Percentiles rank a stretch among this genome's conserved stretches.
These are phyloP conservation scores for Paragorgia papillata DNA, from an alignment of 92 coral and sea anemone species.

Conservation along the genomic window DNA sequence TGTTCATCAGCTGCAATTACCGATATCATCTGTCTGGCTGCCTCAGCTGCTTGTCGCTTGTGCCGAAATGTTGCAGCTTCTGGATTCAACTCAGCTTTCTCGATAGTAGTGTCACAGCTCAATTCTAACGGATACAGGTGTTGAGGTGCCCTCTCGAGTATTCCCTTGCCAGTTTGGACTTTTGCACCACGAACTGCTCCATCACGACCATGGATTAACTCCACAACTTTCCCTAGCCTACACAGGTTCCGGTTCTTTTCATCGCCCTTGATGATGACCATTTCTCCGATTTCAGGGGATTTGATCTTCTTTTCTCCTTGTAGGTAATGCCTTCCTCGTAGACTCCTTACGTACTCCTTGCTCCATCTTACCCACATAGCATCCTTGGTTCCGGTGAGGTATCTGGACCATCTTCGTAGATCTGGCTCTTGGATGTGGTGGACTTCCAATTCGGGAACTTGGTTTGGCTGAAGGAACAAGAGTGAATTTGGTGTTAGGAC, in stretches of 20 bases:
- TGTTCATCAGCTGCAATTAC: neutral
- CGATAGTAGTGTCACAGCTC: neutral
- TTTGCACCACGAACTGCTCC: constrained; percentile 17
- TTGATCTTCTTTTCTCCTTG: neutral
- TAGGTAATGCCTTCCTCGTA: neutral
- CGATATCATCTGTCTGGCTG: neutral
- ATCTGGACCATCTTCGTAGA: neutral
- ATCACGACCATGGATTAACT: constrained; percentile 22
- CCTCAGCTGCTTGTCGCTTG: constrained; percentile 9
- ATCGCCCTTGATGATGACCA: constrained; percentile 11
- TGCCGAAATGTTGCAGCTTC: constrained; percentile 3
- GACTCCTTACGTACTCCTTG: constrained; percentile 22
- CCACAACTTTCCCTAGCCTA: constrained; percentile 18
- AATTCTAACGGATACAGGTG: constrained; percentile 20
- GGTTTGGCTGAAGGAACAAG: constrained; percentile 13
- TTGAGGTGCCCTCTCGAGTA: constrained; percentile 4
- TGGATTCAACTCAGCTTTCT: neutral
- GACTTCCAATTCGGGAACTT: constrained; percentile 1
- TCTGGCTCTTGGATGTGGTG: constrained; percentile 19
- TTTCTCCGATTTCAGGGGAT: neutral
- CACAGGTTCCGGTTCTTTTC: constrained; percentile 20
- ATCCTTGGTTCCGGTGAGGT: constrained; percentile 11
- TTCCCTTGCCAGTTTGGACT: neutral
- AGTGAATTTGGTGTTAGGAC: constrained; percentile 6
- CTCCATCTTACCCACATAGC: constrained; percentile 19